Evolutionary conservation across 2,113 vertebrate genomes (phyloP).

Genomic region (Toxotes jaculatrix): DNA sequence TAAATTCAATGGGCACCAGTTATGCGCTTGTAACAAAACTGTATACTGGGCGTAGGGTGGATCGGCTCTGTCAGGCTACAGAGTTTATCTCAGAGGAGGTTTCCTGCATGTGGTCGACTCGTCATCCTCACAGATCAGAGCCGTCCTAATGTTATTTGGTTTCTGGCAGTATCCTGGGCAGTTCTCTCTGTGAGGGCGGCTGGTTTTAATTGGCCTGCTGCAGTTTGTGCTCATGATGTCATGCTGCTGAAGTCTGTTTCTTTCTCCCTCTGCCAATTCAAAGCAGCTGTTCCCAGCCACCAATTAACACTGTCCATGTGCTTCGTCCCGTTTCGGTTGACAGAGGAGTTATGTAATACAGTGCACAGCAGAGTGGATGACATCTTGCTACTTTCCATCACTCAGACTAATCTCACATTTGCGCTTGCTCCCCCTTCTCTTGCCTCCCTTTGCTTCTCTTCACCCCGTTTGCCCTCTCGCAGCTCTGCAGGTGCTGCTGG

Average conservation of each 20-base stretch:
- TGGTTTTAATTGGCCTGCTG: constrained; percentile 67
- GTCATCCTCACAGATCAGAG: constrained; percentile 44
- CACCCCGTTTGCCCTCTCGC: constrained; percentile 35
- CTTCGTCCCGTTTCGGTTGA: constrained; percentile 21
- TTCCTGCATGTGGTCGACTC: constrained; percentile 25
- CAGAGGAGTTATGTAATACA: constrained; percentile 32
- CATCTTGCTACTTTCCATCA: constrained; percentile 12
- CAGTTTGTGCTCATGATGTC: constrained; percentile 60
- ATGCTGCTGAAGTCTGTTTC: constrained; percentile 32
- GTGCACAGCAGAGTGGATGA: constrained; percentile 11
- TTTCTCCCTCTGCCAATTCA: constrained; percentile 31
- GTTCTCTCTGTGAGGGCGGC: constrained; percentile 11
- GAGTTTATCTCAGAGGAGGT: constrained; percentile 43
- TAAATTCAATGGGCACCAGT: not conserved
- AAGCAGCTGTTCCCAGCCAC: constrained; percentile 60
- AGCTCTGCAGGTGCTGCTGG: constrained; percentile 96
- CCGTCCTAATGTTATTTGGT: constrained; percentile 42
- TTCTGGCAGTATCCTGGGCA: constrained; percentile 24
- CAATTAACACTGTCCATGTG: constrained; percentile 31
- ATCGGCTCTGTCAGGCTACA: not conserved
- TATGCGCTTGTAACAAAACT: constrained; percentile 7
- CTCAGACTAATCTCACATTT: constrained; percentile 2
- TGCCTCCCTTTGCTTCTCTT: not conserved
- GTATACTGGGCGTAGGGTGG: not conserved
- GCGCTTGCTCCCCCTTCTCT: not conserved